Evolutionary conservation across 2,113 vertebrate genomes (phyloP).

Genomic region (Lagopus muta): DNA sequence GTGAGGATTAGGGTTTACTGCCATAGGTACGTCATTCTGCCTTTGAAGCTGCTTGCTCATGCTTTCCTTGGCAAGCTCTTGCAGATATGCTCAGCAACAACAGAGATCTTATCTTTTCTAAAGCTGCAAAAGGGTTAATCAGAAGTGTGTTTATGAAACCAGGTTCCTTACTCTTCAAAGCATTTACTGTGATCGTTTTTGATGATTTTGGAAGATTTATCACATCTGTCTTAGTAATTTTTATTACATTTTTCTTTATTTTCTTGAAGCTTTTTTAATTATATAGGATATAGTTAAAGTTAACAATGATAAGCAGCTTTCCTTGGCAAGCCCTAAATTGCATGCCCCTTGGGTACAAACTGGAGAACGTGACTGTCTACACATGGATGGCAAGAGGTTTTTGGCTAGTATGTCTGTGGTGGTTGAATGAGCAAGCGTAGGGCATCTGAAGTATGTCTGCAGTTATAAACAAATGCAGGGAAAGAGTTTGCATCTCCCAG

Average conservation of each 20-base stretch:
- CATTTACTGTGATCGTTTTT: not conserved
- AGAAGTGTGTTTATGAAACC: slow-evolving; percentile 6
- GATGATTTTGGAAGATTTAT: not conserved
- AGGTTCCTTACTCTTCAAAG: not conserved
- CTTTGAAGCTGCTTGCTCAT: slow-evolving; percentile 67
- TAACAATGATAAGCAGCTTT: not conserved
- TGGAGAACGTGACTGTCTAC: not conserved
- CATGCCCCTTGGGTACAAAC: not conserved
- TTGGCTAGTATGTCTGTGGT: not conserved
- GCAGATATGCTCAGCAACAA: slow-evolving; percentile 9
- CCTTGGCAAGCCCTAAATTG: not conserved
- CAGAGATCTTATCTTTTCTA: slow-evolving; percentile 6
- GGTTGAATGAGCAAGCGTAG: not conserved
- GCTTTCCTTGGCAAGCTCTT: slow-evolving; percentile 55
- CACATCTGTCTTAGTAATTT: not conserved
- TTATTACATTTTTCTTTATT: not conserved
- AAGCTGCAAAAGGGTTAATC: slow-evolving; percentile 53
- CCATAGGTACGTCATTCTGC: slow-evolving; percentile 42
- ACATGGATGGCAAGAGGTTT: not conserved
- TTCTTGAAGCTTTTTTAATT: slow-evolving; percentile 6
- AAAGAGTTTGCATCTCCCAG: not conserved
- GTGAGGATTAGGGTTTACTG: slow-evolving; percentile 45
- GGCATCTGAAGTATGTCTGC: not conserved
- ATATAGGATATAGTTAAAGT: not conserved
- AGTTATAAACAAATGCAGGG: not conserved